These are phyloP conservation scores for Mimachlamys varia DNA, from an alignment of 2,888 invertebrate species.

Conservation along the genomic window DNA sequence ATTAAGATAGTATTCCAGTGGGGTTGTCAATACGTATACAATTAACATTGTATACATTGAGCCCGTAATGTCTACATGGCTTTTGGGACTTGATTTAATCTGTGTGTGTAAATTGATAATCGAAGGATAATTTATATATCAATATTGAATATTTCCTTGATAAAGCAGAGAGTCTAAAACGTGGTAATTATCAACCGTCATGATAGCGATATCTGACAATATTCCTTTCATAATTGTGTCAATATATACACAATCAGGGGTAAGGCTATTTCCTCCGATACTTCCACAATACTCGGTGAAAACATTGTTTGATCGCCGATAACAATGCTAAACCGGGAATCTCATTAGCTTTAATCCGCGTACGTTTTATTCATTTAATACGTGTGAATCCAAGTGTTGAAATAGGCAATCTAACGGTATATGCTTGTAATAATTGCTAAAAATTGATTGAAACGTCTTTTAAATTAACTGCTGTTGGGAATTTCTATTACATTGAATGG, in stretches of 20 bases:
- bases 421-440: conserved; percentile 36
- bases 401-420: conserved; percentile 33
- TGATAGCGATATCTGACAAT: background rate
- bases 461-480: conserved; percentile 36
- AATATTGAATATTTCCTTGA: background rate
- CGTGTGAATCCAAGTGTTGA: conserved; percentile 17
- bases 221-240: conserved; percentile 33
- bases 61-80: background rate
- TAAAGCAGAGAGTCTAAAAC: background rate
- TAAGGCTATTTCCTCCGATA: background rate
- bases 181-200: background rate
- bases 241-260: background rate
- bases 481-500: conserved; percentile 24
- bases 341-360: conserved; percentile 24
- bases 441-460: conserved; percentile 36
- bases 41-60: background rate
- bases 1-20: background rate
- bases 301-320: background rate
- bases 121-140: background rate
- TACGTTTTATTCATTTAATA: background rate
- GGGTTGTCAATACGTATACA: background rate
- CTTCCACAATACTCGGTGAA: background rate
- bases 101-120: background rate
- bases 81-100: background rate
- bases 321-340: conserved; percentile 1